These are phyloP conservation scores for Calonectris borealis DNA, from an alignment of 2,113 vertebrate species.

Conservation along the genomic window DNA sequence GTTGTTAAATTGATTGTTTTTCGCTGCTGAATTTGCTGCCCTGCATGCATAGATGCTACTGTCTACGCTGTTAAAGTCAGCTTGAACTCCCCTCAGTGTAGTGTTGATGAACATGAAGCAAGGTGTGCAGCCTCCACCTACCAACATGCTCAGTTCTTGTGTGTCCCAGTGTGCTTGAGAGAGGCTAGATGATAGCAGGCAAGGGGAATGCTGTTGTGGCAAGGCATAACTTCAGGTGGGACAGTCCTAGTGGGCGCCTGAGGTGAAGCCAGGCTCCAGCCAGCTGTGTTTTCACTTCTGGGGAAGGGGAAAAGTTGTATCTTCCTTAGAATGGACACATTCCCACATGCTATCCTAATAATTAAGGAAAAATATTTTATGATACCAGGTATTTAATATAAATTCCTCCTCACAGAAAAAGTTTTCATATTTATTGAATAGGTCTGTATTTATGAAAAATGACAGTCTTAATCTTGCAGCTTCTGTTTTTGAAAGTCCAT, in stretches of 20 bases:
- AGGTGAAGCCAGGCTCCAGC: neutral
- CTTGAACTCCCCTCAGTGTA: neutral
- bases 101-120: accelerated
- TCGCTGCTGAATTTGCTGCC: slow-evolving; percentile 42
- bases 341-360: neutral
- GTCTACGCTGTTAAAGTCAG: neutral
- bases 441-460: neutral
- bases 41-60: neutral
- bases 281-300: neutral
- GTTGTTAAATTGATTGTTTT: neutral
- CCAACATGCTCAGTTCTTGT: neutral
- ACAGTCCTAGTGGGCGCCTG: neutral
- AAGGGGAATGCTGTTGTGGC: neutral
- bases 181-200: no score
- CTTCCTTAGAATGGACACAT: neutral
- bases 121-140: neutral
- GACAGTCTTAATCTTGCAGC: neutral
- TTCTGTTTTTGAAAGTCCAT: neutral
- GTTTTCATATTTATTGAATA: neutral
- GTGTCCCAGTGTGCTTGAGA: neutral
- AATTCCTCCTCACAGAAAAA: neutral
- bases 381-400: neutral
- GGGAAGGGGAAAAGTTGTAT: accelerated
- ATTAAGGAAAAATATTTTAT: neutral
- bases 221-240: neutral